Conservation (phyloP, 1,140 invertebrate species). For the Saccostrea glomerata region DNA sequence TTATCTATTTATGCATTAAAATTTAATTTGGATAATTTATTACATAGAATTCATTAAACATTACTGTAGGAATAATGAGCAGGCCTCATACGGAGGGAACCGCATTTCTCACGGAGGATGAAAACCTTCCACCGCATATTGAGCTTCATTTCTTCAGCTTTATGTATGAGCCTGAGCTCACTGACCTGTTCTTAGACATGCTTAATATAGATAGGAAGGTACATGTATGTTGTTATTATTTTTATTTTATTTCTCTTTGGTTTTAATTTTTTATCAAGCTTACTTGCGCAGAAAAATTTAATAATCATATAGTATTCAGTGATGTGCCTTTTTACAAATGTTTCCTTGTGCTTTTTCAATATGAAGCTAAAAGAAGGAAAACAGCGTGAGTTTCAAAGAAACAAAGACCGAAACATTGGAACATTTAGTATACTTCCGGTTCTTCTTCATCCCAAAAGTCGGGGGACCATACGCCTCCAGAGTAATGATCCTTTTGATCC, state of each 20-base stretch:
- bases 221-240: neutral
- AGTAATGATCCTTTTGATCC: slow-evolving; percentile 47
- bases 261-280: neutral
- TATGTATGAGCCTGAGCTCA: neutral
- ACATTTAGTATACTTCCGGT: neutral
- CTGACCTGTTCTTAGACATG: neutral
- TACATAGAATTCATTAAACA: too few relatives aligned
- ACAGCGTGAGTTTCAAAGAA: neutral
- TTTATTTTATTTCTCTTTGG: neutral
- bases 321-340: neutral
- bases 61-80: neutral
- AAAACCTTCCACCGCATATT: neutral
- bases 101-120: neutral
- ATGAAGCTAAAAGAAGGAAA: neutral
- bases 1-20: too few relatives aligned
- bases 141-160: slow-evolving; percentile 8
- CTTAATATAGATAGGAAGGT: neutral
- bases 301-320: neutral
- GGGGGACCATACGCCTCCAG: neutral
- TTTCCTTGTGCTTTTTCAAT: neutral
- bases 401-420: neutral
- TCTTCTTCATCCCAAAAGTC: slow-evolving; percentile 29
- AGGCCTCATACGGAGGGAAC: neutral
- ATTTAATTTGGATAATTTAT: too few relatives aligned
- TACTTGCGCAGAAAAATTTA: neutral